These are phyloP conservation scores for Eulacestoma nigropectus DNA, from an alignment of 2,113 vertebrate species.

Conservation along the genomic window DNA sequence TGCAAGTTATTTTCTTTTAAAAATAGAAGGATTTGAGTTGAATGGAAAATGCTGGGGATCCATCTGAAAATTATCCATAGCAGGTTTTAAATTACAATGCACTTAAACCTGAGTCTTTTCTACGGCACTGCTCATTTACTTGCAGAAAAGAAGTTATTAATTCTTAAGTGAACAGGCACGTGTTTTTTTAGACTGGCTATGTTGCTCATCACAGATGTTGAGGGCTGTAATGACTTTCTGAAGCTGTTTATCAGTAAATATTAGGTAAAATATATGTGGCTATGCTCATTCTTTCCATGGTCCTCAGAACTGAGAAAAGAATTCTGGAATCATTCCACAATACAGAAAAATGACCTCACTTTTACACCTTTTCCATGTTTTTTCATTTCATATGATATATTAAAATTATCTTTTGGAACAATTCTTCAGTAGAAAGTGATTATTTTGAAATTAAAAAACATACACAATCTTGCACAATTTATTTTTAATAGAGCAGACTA, in stretches of 20 bases:
- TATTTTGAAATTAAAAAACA: not conserved
- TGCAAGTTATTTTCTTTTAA: not conserved
- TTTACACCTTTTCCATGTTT: not conserved
- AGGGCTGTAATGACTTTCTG: not conserved
- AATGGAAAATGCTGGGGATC: not conserved
- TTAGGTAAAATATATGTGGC: not conserved
- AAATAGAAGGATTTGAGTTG: not conserved
- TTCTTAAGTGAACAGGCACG: not conserved
- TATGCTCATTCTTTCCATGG: not conserved
- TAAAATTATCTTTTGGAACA: not conserved
- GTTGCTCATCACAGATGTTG: not conserved
- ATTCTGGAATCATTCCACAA: not conserved
- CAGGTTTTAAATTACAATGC: not conserved
- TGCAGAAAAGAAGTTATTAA: not conserved
- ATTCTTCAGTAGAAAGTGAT: not conserved
- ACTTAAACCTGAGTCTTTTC: not conserved
- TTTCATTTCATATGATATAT: not conserved
- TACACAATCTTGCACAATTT: not conserved
- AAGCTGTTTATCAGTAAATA: not conserved
- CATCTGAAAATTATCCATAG: not conserved
- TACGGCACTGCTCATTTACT: not conserved
- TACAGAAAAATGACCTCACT: not conserved
- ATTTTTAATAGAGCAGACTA: not conserved
- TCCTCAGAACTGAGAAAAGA: not conserved
- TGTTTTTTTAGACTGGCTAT: accelerated